Base-by-base conservation (phyloP, 2,888 invertebrate species). In the Crossocerus cetratus region DNA sequence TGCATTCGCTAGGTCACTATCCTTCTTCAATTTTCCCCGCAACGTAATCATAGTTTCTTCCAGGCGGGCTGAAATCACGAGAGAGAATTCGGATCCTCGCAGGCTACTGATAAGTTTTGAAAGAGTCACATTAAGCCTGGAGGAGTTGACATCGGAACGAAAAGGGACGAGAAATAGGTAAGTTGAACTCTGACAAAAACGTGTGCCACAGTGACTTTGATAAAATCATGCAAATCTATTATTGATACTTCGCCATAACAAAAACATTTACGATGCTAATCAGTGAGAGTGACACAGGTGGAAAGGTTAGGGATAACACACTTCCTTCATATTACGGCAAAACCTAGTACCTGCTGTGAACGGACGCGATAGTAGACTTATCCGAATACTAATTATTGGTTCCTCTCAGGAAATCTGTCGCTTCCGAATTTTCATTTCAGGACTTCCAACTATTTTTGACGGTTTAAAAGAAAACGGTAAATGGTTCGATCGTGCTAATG, bases 1-100 rank as follows among this genome's bases (percentile, higher is more conserved):
- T 8, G 85, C 74, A 71, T 85, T 87, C 55, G 88, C 87, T 75
- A 92, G 86, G 77, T 92, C 91, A 83, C 91, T 90, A 77, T 94
- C 94, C 84, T 93, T 94, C 90, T 94, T 95, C 82, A 94, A 90
- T 88, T 94, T 94, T 88, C 94, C 94, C 87, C 94, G 94, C 84
- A 95, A 91, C 57, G 94, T 95, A 88, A 95, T 94, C 95, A 95
- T 95, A 67, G 74, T 79, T 78, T 53, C 49, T 16, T 49, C 14
- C 14, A 14, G 1, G 14, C n/a, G 16, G 16, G 57, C 55, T 49
- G 62, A 16, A 59, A 23, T n/a, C 62, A 22, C 18, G 69, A 55
- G 13, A 42, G 16, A 23, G 0, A 32, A 54, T 42, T n/a, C 11
- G 11, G 11, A 43, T 0, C 5, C 2, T 11, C 20, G 21, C 14